Base-by-base conservation (phyloP, 1,140 invertebrate genomes). In the Camponotus vicinus region DNA sequence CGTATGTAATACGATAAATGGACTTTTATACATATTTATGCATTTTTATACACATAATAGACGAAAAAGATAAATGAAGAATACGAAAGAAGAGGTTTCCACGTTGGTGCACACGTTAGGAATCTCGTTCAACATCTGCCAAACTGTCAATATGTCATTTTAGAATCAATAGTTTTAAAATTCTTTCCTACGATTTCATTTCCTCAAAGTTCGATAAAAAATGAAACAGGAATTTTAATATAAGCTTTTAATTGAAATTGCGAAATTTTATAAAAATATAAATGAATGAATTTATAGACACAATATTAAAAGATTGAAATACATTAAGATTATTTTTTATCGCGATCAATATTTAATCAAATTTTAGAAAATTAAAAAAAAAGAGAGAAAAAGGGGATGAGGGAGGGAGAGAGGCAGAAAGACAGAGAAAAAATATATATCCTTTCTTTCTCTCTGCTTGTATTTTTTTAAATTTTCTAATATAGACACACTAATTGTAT, bases 91-190 rank as follows among this genome's bases (percentile, higher is more conserved):
- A 66, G 11, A 79, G 63, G 37, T 86, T 63, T 80, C 45, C 40
- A 70, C 27, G 27, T 27, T 27, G 27, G 32, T 63, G 66, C 40
- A 85, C 67, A 84, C 45, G 66, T 61, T 59, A 59, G 69, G 63
- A 79, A 55, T 37, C 13, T 79, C 82, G 87, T 67, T 89, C 87
- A 64, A 90, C 84, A 90, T 92, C 86, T 88, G 90, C 79, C 86
- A 88, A 40, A 67, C 76, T 75, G 90, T 88, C 86, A 67, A 85
- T 71, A 75, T 86, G 88, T 90, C 88, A 85, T 89, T 27, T 85
- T 52, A 49, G 73, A 85, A 85, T 85, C 82, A 66, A 85, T 85
- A 85, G 49, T 77, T 40, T 59, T 71, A n/a, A 34, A 59, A 59
- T 57, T 18, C 45, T 27, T 63, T 27, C 42, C 45, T 40, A 40